Conservation (phyloP, 2,113 vertebrate species). For the Sus scrofa region T2T-Sscrofa CM000825.6:76518001-76518500, state of each 20-base stretch:
- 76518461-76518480: not conserved
- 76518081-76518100: not conserved
- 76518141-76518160: not conserved
- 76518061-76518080: too few species aligned
- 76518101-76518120: constrained; percentile 54
- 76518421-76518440: not conserved
- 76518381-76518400: not conserved
- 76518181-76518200: constrained; percentile 35
- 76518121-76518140: constrained; percentile 47
- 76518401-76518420: too few species aligned
- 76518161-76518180: constrained; percentile 46
- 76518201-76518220: constrained; percentile 52
- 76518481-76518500: rapidly evolving
- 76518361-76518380: not conserved
- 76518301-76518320: not conserved
- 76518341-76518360: not conserved
- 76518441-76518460: too few species aligned
- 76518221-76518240: constrained; percentile 50
- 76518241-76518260: not conserved
- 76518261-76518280: not conserved
- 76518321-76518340: not conserved
- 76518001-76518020: too few species aligned
- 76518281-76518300: not conserved
- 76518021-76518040: too few species aligned
- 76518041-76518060: too few species aligned